Conservation (phyloP, 1,140 invertebrate species). For the Heliconius melpomene region DNA sequence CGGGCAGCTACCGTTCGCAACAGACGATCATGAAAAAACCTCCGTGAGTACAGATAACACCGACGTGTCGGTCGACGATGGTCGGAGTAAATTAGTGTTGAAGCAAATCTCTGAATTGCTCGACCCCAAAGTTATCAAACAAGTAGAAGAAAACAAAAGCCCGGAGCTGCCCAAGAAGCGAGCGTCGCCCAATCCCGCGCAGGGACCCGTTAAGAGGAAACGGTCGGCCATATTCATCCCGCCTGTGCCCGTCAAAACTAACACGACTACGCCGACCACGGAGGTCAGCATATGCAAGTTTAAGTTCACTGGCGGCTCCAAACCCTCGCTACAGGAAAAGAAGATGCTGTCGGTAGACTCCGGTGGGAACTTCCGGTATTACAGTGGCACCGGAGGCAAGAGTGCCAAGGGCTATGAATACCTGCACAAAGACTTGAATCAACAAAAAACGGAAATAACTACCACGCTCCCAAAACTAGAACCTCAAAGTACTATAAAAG, state of each 20-base stretch:
- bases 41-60: no score
- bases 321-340: conserved; percentile 93
- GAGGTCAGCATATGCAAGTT: conserved; percentile 96
- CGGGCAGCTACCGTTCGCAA: conserved; percentile 44
- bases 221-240: conserved; percentile 91
- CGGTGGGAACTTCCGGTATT: conserved; percentile 92
- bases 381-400: conserved; percentile 89
- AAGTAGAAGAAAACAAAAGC: conserved; percentile 56
- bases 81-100: conserved; percentile 69
- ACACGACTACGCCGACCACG: conserved; percentile 86
- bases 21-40: conserved; percentile 50
- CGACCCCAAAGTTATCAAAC: conserved; percentile 75
- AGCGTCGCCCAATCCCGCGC: conserved; percentile 56
- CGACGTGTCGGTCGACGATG: conserved; percentile 58
- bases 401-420: conserved; percentile 89
- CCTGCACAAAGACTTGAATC: conserved; percentile 86
- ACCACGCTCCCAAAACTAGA: conserved; percentile 69
- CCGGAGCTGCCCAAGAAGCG: conserved; percentile 61
- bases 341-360: conserved; percentile 94
- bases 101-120: conserved; percentile 74
- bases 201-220: conserved; percentile 85
- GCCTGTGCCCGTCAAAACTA: conserved; percentile 87
- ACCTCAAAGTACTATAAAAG: conserved; percentile 40
- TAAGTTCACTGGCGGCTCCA: conserved; percentile 93
- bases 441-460: conserved; percentile 66